Base-by-base conservation (phyloP, 2,113 vertebrate genomes). In the Chlorodrepanis virens region DNA sequence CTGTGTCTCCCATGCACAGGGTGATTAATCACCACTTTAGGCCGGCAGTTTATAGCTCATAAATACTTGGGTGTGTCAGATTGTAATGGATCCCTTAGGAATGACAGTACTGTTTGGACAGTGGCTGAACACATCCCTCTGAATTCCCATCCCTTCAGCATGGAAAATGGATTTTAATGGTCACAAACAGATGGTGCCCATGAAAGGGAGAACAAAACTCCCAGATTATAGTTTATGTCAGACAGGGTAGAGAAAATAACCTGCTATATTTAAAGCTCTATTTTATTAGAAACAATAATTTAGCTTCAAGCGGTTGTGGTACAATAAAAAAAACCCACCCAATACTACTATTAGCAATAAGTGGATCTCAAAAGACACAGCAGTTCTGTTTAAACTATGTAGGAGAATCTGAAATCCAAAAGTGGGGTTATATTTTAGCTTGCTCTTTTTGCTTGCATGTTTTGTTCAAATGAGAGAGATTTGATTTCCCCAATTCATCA, bases 1-100 rank as follows among this genome's bases (percentile, higher is more conserved):
- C 86, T 70, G 69, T 56, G 64, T 70, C 76, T 94, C 79, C 81
- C 71, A 70, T 92, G 90, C 79, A 74, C 2, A 6, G 72, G 65
- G 84, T 95, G 96, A 96, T 96, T 93, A 97, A 97, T 97, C 22
- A 61, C 72, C 84, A 94, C 96, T 97, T 94, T 96, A 96, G 84
- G 84, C 87, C 69, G 15, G 89, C 65, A 5, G 81, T 94, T 96
- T 96, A 95, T 97, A 89, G 94, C 95, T 97, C 97, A 90, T 97
- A 97, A 97, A 97, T 97, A 96, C 90, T 97, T 94, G 97, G 96
- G 96, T 97, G 97, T 97, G 95, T 97, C 95, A 95, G 71, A 25
- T 63, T 93, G 90, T 93, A 97, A 96, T 96, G 96, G 87, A 90
- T 97, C 97, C 92, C 91, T 86, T 74, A 94, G 96, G 97, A 96